These are phyloP conservation scores for Enteromius trimaculatus DNA, from an alignment of 2,797 vertebrate species.

Conservation along the genomic window DNA sequence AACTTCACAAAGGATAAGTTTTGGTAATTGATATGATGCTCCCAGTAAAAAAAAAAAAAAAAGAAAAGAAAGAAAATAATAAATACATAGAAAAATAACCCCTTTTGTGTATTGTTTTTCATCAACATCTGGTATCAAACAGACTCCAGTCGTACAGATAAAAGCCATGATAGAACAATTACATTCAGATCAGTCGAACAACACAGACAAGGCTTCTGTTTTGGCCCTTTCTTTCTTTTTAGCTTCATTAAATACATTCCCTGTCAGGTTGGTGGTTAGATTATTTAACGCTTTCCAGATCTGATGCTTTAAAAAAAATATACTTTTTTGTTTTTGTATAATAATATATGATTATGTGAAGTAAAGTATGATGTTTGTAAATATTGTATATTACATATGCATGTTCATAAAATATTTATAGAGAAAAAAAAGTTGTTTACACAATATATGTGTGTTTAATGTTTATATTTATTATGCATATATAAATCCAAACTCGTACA, in stretches of 20 bases:
- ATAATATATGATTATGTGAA: neutral
- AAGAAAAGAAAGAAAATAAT: conserved; percentile 54
- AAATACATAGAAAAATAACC: conserved; percentile 71
- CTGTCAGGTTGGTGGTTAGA: conserved; percentile 15
- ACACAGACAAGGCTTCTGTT: conserved; percentile 48
- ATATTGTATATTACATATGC: neutral
- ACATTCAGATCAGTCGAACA: conserved; percentile 65
- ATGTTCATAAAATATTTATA: neutral
- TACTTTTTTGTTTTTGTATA: neutral
- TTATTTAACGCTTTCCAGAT: neutral
- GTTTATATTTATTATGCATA: neutral
- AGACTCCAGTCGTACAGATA: conserved; percentile 67
- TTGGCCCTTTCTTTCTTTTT: conserved; percentile 54
- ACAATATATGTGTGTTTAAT: neutral
- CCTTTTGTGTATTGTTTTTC: conserved; percentile 70
- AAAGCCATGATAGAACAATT: conserved; percentile 77
- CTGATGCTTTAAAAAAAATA: neutral
- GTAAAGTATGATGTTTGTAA: neutral
- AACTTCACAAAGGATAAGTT: conserved; percentile 65
- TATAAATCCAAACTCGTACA: neutral
- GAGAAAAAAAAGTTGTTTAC: neutral
- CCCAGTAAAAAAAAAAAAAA: conserved; percentile 37
- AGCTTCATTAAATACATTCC: neutral
- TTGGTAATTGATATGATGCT: conserved; percentile 67
- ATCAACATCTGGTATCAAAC: conserved; percentile 75